Conservation (phyloP, 2,113 vertebrate species). For the Typhlomys cinereus region DNA sequence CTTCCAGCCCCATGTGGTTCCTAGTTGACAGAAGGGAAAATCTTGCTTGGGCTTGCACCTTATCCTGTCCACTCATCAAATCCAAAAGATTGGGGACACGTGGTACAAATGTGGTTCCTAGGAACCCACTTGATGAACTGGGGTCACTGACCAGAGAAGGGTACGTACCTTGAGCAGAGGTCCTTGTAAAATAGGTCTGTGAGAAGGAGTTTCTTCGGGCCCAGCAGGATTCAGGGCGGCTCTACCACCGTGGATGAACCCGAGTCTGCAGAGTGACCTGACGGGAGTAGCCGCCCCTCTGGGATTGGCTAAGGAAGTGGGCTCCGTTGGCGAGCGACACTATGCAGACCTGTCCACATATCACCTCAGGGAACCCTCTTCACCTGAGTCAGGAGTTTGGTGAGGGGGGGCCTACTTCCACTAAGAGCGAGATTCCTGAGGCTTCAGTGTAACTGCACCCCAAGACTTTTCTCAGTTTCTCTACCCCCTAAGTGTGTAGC, state of each 20-base stretch:
- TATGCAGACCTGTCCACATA: background rate
- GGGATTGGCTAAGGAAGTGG: background rate
- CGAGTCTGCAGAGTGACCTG: background rate
- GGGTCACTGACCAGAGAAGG: background rate
- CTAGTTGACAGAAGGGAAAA: background rate
- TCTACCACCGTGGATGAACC: background rate
- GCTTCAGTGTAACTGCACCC: background rate
- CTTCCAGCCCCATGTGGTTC: background rate
- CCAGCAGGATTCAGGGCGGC: background rate
- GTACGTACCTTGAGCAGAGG: background rate
- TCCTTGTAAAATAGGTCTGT: background rate
- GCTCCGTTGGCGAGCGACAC: background rate
- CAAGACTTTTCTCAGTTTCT: background rate
- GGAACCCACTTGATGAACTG: background rate
- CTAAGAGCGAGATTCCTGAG: slow-evolving; percentile 3
- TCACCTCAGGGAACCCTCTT: background rate
- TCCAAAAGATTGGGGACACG: background rate
- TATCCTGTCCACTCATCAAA: background rate
- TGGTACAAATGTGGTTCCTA: background rate
- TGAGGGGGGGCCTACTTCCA: background rate
- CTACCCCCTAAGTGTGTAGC: background rate
- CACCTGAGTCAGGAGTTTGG: background rate
- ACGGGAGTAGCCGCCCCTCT: background rate
- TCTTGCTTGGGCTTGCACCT: background rate
- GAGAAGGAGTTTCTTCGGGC: background rate